Evolutionary conservation across 2,797 vertebrate genomes (phyloP), one percentile per base, ranked within the genome.

Genomic region (Anguilla anguilla): DNA sequence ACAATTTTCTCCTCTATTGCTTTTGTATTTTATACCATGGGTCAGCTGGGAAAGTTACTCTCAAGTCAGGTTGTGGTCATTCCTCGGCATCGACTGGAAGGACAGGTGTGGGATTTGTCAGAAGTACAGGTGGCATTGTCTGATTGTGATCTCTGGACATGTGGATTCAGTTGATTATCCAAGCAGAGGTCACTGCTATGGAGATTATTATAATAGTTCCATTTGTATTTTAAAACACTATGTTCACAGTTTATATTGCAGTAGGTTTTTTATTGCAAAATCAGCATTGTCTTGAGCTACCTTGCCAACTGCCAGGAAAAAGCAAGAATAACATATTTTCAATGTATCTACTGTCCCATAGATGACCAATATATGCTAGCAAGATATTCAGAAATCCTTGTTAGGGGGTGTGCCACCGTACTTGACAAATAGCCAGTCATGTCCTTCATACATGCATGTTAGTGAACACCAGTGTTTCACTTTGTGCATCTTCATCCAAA

Each of bases 51-150:
- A 95, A 95, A 92, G 94, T 95, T 96, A 96, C 95, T 95, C 94
- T 96, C 96, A 96, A 96, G 95, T 96, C 96, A 96, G 95, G 96
- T 96, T 95, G 94, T 96, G 95, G 94, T 95, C 96, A 97, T 96
- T 96, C 95, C 96, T 95, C 95, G 94, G 93, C 94, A 93, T 94
- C 92, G 95, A 94, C 94, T 95, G 94, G 94, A 95, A 96, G 94
- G 94, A 94, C 88, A 88, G 83, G 64, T 88, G 91, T 95, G 95
- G 94, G 90, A 91, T 95, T 96, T 95, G 94, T 95, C 95, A 95
- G 92, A 90, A 90, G 90, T 89, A 88, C 93, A 92, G 90, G 91
- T 90, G 89, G 89, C 92, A 94, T 95, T 85, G 91, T 91, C 91
- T 89, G 87, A 69, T 57, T 15, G 81, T 84, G 89, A 93, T 84